Percentiles rank a stretch among this genome's conserved stretches.
Conservation (phyloP, 2,888 invertebrate species). For the Dugesia japonica region DNA sequence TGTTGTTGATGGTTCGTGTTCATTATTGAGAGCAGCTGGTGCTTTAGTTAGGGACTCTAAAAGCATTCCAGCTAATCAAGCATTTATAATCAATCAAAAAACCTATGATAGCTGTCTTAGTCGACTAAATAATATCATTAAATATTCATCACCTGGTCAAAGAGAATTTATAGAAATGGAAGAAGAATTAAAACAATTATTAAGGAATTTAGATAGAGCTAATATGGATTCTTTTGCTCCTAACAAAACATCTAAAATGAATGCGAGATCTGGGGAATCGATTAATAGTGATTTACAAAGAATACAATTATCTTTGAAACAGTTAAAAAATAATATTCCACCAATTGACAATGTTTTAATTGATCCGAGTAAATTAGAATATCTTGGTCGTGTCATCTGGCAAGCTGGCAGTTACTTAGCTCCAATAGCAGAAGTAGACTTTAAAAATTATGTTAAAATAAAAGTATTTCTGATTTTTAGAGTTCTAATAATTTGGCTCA, state of each 20-base stretch:
- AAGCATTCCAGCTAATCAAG: conserved; percentile 9
- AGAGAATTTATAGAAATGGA: conserved; percentile 1
- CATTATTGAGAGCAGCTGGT: neutral
- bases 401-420: conserved; percentile 5
- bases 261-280: neutral
- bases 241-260: neutral
- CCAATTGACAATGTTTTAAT: neutral
- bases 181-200: neutral
- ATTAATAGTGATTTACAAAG: neutral
- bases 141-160: neutral
- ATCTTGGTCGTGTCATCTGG: neutral
- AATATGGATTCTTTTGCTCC: neutral
- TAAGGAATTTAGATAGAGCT: neutral
- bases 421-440: neutral
- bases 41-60: neutral
- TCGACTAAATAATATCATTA: neutral
- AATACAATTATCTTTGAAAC: conserved; percentile 13
- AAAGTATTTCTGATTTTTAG: too few species aligned
- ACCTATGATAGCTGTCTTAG: neutral
- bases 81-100: conserved; percentile 1
- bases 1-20: neutral
- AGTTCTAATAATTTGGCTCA: neutral
- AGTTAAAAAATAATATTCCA: neutral
- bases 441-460: too few species aligned
- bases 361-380: neutral